Evolutionary conservation across 2,888 invertebrate species (phyloP), one percentile per base, ranked within the genome.

Genomic region (Agrotis exclamationis): DNA sequence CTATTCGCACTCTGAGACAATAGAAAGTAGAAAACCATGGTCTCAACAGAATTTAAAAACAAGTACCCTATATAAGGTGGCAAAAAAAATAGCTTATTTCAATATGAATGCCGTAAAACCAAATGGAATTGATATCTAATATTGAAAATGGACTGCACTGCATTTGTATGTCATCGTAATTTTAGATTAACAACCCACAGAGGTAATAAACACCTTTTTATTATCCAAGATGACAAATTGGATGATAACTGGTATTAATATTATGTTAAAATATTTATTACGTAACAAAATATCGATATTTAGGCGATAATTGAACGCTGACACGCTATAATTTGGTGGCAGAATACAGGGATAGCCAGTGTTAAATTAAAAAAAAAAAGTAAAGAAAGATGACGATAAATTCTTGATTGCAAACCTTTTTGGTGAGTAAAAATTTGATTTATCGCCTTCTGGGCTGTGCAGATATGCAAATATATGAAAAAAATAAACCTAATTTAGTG

Each of bases 251-350:
- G 39, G 1, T 24, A 68, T 45, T 74, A 73, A 80, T 77, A 56
- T 74, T 59, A 75, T 71, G 82, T 67, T 82, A 64, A 76, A 82
- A 82, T 82, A 82, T 82, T 82, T 73, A 73, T 68, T 73, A 69
- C 60, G 65, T 68, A 66, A 80, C 63, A 69, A 69, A 80, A 80
- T 77, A 74, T 73, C 63, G 64, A 45, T 66, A 67, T 79, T 74
- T 63, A 74, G 66, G 67, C 60, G 64, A 56, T 78, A 75, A 80
- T 65, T 57, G 71, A 64, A 57, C 50, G 64, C 58, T 50, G 77
- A 63, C 68, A 60, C 18, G 50, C 54, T 33, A 65, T 81, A 67
- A 71, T 71, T 69, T 76, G 45, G 45, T 54, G 14, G 48, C 50
- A 62, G 56, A 68, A 68, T 53, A 53, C 18, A 16, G 16, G n/a